Evolutionary conservation across 2,888 invertebrate species (phyloP), one percentile per base, ranked within the genome.

Genomic region (Ceraclea dissimilis): DNA sequence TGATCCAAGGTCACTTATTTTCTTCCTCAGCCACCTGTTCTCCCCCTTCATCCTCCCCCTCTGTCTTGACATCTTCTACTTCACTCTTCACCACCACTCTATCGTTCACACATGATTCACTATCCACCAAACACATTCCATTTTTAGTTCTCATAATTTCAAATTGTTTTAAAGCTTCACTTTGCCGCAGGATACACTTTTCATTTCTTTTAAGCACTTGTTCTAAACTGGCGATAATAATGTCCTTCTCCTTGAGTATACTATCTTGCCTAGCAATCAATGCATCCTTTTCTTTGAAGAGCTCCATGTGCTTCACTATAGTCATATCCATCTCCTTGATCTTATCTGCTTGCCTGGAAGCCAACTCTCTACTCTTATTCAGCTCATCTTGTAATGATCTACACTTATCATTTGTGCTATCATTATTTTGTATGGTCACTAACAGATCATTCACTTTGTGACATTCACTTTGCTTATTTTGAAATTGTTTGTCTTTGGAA

Each of bases 181-280:
- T 56, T 65, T 67, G 48, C 47, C 26, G 21, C 39, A 52, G 34
- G 34, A 33, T 44, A n/a, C 19, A 20, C 31, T 51, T 43, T 50
- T 52, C 51, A 5, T 51, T 47, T 19, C 19, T 16, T 19, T 64
- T 68, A 16, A 77, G 64, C 55, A 69, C 73, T 31, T 57, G 52
- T 63, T 64, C 13, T 73, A 67, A 55, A 73, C 73, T 34, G 73
- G 71, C 48, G 17, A 59, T 56, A 4, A 59, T 39, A 18, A 39
- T 20, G 18, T 60, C 60, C 26, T 60, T 60, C 22, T 60, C 54
- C 19, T 56, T 54, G 2, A 60, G 16, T 11, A 21, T 10, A 31
- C 56, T 58, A 18, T 18, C 34, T 19, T 62, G 57, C 33, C 57
- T 53, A n/a, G 54, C 54, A 44, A 60, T 60, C n/a, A 60, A 17